These are phyloP conservation scores for Hesperia comma DNA, from an alignment of 2,888 invertebrate species.

Conservation along the genomic window DNA sequence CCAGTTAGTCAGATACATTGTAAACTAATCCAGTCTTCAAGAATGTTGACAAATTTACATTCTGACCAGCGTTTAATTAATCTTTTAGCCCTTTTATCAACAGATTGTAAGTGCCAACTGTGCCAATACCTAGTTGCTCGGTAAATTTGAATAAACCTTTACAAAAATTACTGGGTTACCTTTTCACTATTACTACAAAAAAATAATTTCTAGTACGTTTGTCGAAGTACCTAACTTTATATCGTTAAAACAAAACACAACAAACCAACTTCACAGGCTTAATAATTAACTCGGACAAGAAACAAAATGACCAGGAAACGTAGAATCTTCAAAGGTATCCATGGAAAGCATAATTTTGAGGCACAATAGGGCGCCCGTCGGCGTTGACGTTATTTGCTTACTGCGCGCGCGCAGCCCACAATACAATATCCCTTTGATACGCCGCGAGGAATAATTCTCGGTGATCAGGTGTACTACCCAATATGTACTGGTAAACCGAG, in stretches of 20 bases:
- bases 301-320: slow-evolving; percentile 44
- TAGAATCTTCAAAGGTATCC: slow-evolving; percentile 40
- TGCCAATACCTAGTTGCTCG: not conserved
- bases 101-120: slow-evolving; percentile 4
- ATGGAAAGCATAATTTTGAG: slow-evolving; percentile 48
- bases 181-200: too few species aligned
- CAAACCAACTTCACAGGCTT: slow-evolving; percentile 1
- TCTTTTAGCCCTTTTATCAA: slow-evolving; percentile 16
- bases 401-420: slow-evolving; percentile 41
- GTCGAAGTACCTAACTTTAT: not conserved
- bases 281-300: slow-evolving; percentile 46
- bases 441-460: slow-evolving; percentile 52
- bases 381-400: slow-evolving; percentile 44
- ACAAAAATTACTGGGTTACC: too few species aligned
- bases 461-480: slow-evolving; percentile 42
- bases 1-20: slow-evolving; percentile 16
- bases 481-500: slow-evolving; percentile 35
- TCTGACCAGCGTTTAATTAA: slow-evolving; percentile 17
- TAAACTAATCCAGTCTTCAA: slow-evolving; percentile 23
- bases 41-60: slow-evolving; percentile 30
- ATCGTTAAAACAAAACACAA: not conserved
- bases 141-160: too few species aligned
- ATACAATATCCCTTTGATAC: slow-evolving; percentile 63
- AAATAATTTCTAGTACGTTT: too few species aligned
- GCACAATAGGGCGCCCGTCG: slow-evolving; percentile 49